Evolutionary conservation across 2,888 invertebrate genomes (phyloP).

Genomic region (Physocephala rufipes): DNA sequence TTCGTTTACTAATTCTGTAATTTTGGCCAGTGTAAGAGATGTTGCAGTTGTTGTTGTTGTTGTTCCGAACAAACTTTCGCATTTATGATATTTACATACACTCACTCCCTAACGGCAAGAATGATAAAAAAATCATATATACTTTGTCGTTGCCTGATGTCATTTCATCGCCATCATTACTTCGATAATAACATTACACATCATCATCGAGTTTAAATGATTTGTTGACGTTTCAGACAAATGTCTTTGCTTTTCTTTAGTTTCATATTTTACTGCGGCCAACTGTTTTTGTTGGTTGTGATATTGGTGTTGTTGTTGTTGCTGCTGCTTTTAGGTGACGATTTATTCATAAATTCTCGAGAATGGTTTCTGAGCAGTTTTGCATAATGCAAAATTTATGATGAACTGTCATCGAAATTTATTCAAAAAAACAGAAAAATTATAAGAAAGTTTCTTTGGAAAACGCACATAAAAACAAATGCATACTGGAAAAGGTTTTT

Average conservation of each 20-base stretch:
- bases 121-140: neutral
- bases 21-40: too few species aligned
- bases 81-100: conserved; percentile 3
- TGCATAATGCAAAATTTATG: conserved; percentile 18
- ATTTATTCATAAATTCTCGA: conserved; percentile 15
- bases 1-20: too few species aligned
- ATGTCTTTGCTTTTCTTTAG: neutral
- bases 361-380: conserved; percentile 4
- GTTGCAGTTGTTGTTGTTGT: too few species aligned
- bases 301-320: too few species aligned
- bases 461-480: too few species aligned
- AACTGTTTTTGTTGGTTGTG: neutral
- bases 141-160: neutral
- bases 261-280: too few species aligned
- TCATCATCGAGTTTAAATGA: conserved; percentile 24
- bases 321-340: conserved; percentile 10
- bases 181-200: neutral
- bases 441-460: conserved; percentile 32
- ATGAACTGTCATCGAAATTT: too few species aligned
- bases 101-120: too few species aligned
- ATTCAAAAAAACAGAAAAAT: too few species aligned
- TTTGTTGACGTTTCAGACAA: conserved; percentile 21
- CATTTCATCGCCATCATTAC: neutral
- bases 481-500: too few species aligned
- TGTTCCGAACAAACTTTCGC: neutral